These are phyloP conservation scores for Lycia hirtaria DNA, from an alignment of 2,888 invertebrate species.

Conservation along the genomic window DNA sequence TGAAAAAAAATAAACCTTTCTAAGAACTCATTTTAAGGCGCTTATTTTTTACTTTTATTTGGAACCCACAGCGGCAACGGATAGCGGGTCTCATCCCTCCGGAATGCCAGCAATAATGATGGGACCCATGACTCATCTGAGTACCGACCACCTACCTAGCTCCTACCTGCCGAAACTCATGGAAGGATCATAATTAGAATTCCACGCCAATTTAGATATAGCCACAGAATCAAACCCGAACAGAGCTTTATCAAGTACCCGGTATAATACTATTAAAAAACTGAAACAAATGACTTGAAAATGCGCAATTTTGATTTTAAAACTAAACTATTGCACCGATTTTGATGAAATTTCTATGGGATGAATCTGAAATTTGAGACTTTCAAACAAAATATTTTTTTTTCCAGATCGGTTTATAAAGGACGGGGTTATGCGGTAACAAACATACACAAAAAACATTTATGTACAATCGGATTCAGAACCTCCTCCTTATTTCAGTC, in stretches of 20 bases:
- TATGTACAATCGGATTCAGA: too few species aligned
- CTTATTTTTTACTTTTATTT: slow-evolving; percentile 9
- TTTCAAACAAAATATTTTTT: too few species aligned
- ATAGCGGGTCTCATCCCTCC: slow-evolving; percentile 39
- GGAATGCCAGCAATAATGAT: slow-evolving; percentile 42
- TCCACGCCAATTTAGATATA: slow-evolving; percentile 29
- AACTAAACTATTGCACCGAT: too few species aligned
- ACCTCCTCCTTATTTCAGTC: too few species aligned
- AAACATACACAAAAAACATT: too few species aligned
- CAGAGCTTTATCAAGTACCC: neutral
- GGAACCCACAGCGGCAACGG: slow-evolving; percentile 17
- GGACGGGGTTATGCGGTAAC: too few species aligned
- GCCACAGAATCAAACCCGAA: neutral
- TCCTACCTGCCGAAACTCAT: slow-evolving; percentile 42
- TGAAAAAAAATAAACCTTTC: neutral
- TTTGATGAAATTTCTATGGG: too few species aligned
- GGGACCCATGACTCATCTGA: slow-evolving; percentile 41
- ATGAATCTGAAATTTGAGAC: too few species aligned
- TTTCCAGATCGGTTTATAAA: too few species aligned
- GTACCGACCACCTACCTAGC: slow-evolving; percentile 6
- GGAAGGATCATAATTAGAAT: slow-evolving; percentile 22
- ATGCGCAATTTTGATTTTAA: too few species aligned
- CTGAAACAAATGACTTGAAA: too few species aligned
- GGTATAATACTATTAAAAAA: too few species aligned
- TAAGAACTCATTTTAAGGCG: neutral